Conservation (phyloP, 1,140 invertebrate genomes). For the Chionoecetes opilio region DNA sequence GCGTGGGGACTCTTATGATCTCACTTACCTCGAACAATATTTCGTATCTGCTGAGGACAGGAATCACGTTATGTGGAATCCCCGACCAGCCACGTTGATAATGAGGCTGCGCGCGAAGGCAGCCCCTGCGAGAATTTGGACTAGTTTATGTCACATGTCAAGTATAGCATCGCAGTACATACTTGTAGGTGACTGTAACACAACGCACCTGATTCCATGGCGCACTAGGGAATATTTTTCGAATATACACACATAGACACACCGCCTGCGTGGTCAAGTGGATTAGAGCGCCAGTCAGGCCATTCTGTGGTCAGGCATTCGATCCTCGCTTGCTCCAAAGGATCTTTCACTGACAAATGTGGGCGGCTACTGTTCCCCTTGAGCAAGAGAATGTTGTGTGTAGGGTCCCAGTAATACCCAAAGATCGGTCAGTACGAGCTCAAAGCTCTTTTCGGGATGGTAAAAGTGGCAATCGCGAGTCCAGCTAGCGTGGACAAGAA, state of each 20-base stretch:
- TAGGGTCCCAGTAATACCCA: too few relatives aligned
- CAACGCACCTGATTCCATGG: neutral
- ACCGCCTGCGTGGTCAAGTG: too few relatives aligned
- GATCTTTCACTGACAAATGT: too few relatives aligned
- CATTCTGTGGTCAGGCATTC: too few relatives aligned
- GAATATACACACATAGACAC: neutral
- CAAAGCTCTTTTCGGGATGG: too few relatives aligned
- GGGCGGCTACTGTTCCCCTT: too few relatives aligned
- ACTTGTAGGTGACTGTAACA: neutral
- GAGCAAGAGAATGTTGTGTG: too few relatives aligned
- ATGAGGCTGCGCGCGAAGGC: constrained; percentile 44
- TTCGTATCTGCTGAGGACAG: constrained; percentile 77
- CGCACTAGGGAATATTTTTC: neutral
- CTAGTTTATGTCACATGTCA: neutral
- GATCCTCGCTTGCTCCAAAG: too few relatives aligned
- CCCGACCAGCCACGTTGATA: constrained; percentile 57
- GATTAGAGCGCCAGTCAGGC: too few relatives aligned
- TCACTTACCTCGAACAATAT: constrained; percentile 77
- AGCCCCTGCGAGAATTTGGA: neutral
- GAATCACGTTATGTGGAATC: constrained; percentile 70
- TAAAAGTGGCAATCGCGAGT: too few relatives aligned
- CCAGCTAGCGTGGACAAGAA: too few relatives aligned
- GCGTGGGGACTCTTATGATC: constrained; percentile 76
- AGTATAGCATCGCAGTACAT: neutral
- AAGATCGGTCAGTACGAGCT: too few relatives aligned